phyloP scores from a whole-genome alignment of 1,140 invertebrate genomes.

The Spodoptera frugiperda region DNA sequence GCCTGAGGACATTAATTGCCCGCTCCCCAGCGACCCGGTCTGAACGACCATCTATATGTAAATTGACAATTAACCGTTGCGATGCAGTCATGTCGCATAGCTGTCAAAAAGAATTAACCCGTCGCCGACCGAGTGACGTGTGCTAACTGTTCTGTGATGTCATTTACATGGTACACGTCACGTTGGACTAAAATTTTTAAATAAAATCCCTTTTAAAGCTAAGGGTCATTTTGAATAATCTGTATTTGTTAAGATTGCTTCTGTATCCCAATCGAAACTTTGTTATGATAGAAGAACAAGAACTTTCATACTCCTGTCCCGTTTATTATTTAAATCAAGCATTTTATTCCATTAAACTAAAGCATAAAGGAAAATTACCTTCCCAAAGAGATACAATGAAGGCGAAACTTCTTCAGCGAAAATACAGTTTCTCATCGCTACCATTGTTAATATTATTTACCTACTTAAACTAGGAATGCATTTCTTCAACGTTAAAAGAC shows the following conservation, averaged over 20 bases:
- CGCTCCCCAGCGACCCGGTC: conserved; percentile 17
- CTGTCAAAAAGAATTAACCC: conserved; percentile 39
- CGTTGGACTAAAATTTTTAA: not conserved
- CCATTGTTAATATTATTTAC: no score
- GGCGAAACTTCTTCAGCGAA: no score
- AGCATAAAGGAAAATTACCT: no score
- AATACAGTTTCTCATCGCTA: no score
- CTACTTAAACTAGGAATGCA: no score
- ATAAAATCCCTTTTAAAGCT: no score
- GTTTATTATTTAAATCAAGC: no score
- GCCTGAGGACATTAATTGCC: conserved; percentile 22
- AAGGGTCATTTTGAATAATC: no score
- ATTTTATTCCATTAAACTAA: no score
- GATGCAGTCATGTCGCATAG: conserved; percentile 27
- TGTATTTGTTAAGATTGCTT: not conserved
- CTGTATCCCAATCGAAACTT: no score
- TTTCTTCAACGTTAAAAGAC: no score
- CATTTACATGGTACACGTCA: conserved; percentile 14
- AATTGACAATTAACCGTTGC: conserved; percentile 44
- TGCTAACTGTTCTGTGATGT: not conserved
- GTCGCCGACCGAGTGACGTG: conserved; percentile 3
- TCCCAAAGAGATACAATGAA: no score
- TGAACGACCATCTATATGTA: conserved; percentile 38
- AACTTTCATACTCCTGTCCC: not conserved
- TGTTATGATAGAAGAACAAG: not conserved